Percentiles rank a stretch among this genome's conserved stretches.
Evolutionary conservation across 2,113 vertebrate genomes (phyloP).

Genomic region (human (Homo sapiens)): GRCh38 chr11:8213001-8213500

Average conservation of each 20-base stretch:
- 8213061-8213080: neutral
- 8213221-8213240: conserved; percentile 22
- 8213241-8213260: neutral
- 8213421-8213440: too few species aligned
- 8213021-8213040: neutral
- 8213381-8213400: too few species aligned
- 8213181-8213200: neutral
- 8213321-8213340: too few species aligned
- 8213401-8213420: too few species aligned
- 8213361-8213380: too few species aligned
- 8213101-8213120: neutral
- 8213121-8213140: neutral
- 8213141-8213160: neutral
- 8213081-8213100: conserved; percentile 10
- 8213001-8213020: neutral
- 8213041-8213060: neutral
- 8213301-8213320: too few species aligned
- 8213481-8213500: too few species aligned
- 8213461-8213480: too few species aligned
- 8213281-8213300: neutral
- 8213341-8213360: too few species aligned
- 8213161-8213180: conserved; percentile 48
- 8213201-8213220: conserved; percentile 45
- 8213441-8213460: too few species aligned
- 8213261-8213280: neutral